Evolutionary conservation across 2,888 invertebrate species (phyloP).

Genomic region (Clitarchus hookeri): DNA sequence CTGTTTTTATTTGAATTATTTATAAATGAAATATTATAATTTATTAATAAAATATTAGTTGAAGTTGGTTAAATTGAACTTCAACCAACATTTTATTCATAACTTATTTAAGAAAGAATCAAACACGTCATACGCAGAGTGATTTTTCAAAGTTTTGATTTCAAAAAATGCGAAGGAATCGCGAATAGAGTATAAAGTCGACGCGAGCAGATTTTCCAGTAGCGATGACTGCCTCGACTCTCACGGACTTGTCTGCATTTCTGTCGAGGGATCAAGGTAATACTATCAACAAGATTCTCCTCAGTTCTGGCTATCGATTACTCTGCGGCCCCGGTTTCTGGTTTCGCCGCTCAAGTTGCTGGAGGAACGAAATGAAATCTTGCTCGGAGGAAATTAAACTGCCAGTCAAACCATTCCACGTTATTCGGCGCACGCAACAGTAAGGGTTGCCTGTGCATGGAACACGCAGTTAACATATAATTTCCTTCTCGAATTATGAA

Average conservation of each 20-base stretch:
- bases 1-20: too few species aligned
- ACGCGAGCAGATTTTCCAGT: too few species aligned
- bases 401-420: background rate
- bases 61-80: too few species aligned
- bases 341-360: background rate
- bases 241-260: background rate
- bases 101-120: too few species aligned
- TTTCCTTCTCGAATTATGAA: background rate
- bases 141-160: too few species aligned
- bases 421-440: background rate
- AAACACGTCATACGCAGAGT: too few species aligned
- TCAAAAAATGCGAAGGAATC: too few species aligned
- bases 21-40: too few species aligned
- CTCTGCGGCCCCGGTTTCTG: background rate
- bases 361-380: background rate
- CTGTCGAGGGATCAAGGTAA: background rate
- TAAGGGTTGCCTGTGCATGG: background rate
- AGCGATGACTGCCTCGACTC: too few species aligned
- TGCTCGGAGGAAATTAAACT: conserved; percentile 1
- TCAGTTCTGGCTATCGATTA: background rate
- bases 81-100: too few species aligned
- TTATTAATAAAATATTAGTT: too few species aligned
- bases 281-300: background rate
- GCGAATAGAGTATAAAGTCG: too few species aligned
- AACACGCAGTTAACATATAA: background rate